Base-by-base conservation (phyloP, 2,113 vertebrate species). In the Plecturocebus donacophilus region DNA sequence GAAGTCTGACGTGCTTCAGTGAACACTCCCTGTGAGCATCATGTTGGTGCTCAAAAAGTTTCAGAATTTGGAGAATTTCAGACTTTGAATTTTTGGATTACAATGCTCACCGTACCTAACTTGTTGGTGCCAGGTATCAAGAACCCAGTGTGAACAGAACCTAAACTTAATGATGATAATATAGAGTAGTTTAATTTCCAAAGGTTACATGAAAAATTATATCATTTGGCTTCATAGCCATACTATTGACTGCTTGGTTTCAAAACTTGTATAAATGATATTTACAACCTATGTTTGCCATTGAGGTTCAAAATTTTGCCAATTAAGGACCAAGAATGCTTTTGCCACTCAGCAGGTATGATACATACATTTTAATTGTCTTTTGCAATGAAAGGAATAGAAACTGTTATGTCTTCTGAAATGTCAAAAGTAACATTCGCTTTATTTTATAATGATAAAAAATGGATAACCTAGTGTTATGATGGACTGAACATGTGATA, bases 401-500 rank as follows among this genome's bases (percentile, higher is more conserved):
- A 64, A 83, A 47, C 81, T 16, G 12, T 77, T 83, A 68, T 42
- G 2, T 11, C 32, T 52, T 21, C 64, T 35, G 13, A 92, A 76
- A 66, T 70, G 52, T 35, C 11, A 75, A 30, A 97, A 85, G 14
- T 25, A 90, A 77, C 1, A 38, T 54, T 91, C 1, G 20, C 32
- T 66, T 95, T 66, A 70, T 54, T 88, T 94, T 91, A 38, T 86
- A 91, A 68, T 38, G 40, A 85, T 82, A 47, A 38, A 90, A 92
- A 77, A 42, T 96, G 2, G 5, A 3, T 42, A 56, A 49, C 13
- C 20, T 66, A 40, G 54, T 40, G 0, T 14, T 90, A 70, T 77
- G 4, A 70, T 77, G 4, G 17, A 45, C 25, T 54, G 3, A 94
- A 52, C 52, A 52, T 52, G 52, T 17, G 1, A 52, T 19, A 52